phyloP scores from a whole-genome alignment of 2,888 invertebrate species.

The Neoitamus cyanurus region DNA sequence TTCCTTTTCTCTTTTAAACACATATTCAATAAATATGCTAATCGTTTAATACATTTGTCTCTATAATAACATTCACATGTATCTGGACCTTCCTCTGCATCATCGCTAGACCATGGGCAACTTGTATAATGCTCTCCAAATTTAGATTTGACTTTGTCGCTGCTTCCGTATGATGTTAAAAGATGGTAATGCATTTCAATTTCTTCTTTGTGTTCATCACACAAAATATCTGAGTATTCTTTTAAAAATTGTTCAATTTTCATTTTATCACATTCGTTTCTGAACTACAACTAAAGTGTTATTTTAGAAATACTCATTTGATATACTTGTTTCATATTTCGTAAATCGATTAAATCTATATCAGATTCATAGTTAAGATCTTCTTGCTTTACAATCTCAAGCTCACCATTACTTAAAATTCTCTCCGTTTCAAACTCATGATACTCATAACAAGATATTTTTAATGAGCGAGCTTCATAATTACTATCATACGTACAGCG shows the following conservation, averaged over 20 bases:
- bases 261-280: too few species aligned
- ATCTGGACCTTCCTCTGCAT: background rate
- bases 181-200: background rate
- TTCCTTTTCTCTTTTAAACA: background rate
- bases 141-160: background rate
- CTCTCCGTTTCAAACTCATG: slow-evolving; percentile 48
- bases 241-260: background rate
- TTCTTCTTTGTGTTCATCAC: background rate
- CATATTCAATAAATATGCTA: background rate
- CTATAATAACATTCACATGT: background rate
- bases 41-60: background rate
- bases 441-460: slow-evolving; percentile 50
- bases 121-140: background rate
- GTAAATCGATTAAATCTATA: background rate
- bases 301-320: slow-evolving; percentile 24
- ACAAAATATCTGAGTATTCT: background rate
- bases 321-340: background rate
- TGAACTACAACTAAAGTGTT: too few species aligned
- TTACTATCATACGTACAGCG: slow-evolving; percentile 50
- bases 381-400: slow-evolving; percentile 29
- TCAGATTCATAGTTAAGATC: slow-evolving; percentile 19
- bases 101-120: background rate
- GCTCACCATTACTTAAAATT: too few species aligned
- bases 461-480: slow-evolving; percentile 46
- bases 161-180: background rate